phyloP scores from a whole-genome alignment of 2,113 vertebrate genomes.

The Esox niger region DNA sequence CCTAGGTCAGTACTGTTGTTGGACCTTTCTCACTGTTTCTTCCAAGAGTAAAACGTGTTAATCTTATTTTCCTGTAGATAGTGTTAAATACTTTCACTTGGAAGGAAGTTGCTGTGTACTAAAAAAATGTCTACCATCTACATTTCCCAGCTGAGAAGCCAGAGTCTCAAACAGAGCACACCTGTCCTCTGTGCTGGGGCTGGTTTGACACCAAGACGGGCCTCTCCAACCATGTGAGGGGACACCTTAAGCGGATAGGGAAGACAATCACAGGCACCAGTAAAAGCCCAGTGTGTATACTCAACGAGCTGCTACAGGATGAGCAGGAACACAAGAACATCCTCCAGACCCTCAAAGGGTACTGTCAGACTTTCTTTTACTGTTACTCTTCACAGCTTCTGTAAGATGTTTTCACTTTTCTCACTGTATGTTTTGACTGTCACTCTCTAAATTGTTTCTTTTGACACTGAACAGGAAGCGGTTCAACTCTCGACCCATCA shows the following conservation, averaged over 20 bases:
- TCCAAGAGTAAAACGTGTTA: background rate
- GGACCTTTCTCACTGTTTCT: no score
- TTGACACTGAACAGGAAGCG: slow-evolving; percentile 76
- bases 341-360: slow-evolving; percentile 79
- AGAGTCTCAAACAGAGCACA: slow-evolving; percentile 83
- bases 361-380: no score
- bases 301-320: slow-evolving; percentile 89
- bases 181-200: slow-evolving; percentile 86
- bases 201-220: slow-evolving; percentile 95
- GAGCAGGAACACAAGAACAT: slow-evolving; percentile 84
- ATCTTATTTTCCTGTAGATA: slow-evolving; percentile 9
- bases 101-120: no score
- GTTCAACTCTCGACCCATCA: slow-evolving; percentile 77
- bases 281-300: slow-evolving; percentile 87
- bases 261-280: slow-evolving; percentile 82
- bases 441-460: no score
- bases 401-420: no score
- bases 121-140: slow-evolving; percentile 12
- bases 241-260: slow-evolving; percentile 89
- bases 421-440: no score
- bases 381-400: no score
- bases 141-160: slow-evolving; percentile 78
- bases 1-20: no score
- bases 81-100: no score
- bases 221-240: slow-evolving; percentile 92